A percentile compares a stretch with the other conserved stretches of the same genome.
Conservation (phyloP, 2,888 invertebrate species). For the Lagria hirta region DNA sequence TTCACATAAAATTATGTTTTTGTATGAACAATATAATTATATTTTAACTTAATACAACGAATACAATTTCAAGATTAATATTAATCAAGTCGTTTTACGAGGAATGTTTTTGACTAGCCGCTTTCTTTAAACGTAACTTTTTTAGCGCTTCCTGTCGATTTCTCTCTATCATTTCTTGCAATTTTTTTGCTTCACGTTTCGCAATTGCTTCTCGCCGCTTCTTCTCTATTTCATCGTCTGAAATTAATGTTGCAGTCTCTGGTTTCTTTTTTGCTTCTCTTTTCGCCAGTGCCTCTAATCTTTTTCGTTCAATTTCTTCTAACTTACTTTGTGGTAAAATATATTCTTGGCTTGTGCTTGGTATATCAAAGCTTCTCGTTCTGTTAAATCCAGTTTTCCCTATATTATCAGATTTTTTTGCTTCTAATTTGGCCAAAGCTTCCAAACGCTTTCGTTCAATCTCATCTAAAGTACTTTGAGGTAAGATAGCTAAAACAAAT, state of each 20-base stretch:
- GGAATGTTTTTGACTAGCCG: too few species aligned
- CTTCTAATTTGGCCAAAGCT: conserved; percentile 62
- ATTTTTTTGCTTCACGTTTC: conserved; percentile 48
- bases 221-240: conserved; percentile 55
- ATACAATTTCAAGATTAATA: too few species aligned
- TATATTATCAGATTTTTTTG: too few species aligned
- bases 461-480: conserved; percentile 60
- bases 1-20: too few species aligned
- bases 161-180: conserved; percentile 48
- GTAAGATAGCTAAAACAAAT: too few species aligned
- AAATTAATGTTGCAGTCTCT: conserved; percentile 36
- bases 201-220: conserved; percentile 55
- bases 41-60: too few species aligned
- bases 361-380: conserved; percentile 43
- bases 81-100: too few species aligned
- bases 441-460: conserved; percentile 63
- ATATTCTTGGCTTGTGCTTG: conserved; percentile 7
- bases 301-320: conserved; percentile 65
- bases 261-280: conserved; percentile 57
- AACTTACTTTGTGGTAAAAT: conserved; percentile 54
- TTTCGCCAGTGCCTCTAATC: conserved; percentile 62
- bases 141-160: conserved; percentile 50
- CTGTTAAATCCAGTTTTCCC: conserved; percentile 42
- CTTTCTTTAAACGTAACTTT: too few species aligned
- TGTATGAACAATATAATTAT: too few species aligned